Evolutionary conservation across 64 coral and sea anemone species (phyloP).

Genomic region (Catalaphyllia jardinei): DNA sequence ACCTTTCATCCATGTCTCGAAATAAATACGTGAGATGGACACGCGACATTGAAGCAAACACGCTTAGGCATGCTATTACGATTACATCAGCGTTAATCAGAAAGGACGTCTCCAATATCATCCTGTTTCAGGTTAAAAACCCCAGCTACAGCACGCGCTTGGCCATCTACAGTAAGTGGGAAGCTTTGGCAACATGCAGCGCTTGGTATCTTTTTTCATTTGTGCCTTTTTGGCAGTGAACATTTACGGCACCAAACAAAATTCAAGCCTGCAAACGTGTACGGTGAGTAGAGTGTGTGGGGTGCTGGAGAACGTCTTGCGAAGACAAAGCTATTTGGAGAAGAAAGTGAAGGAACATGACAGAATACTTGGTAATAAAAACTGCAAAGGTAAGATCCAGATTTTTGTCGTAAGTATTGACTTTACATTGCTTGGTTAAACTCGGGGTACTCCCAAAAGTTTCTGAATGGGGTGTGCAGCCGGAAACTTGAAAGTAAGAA

Average conservation of each 20-base stretch:
- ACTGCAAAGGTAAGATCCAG: background rate
- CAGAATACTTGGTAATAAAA: background rate
- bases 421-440: too few species aligned
- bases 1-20: too few species aligned
- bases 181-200: background rate
- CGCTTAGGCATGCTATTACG: too few species aligned
- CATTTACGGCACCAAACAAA: background rate
- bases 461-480: too few species aligned
- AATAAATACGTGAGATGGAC: too few species aligned
- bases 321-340: background rate
- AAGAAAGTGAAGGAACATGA: constrained; percentile 12
- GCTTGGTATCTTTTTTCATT: background rate
- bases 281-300: background rate
- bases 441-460: too few species aligned
- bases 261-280: background rate
- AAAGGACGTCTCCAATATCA: background rate
- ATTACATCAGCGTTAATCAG: background rate
- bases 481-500: too few species aligned
- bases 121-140: background rate
- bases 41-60: too few species aligned
- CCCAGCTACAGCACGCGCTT: background rate
- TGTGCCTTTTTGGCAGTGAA: background rate
- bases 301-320: background rate
- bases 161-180: background rate
- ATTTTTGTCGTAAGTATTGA: too few species aligned